Evolutionary conservation across 2,888 invertebrate genomes (phyloP), one percentile per base, ranked within the genome.

Genomic region (Marasmarcha lunaedactyla): DNA sequence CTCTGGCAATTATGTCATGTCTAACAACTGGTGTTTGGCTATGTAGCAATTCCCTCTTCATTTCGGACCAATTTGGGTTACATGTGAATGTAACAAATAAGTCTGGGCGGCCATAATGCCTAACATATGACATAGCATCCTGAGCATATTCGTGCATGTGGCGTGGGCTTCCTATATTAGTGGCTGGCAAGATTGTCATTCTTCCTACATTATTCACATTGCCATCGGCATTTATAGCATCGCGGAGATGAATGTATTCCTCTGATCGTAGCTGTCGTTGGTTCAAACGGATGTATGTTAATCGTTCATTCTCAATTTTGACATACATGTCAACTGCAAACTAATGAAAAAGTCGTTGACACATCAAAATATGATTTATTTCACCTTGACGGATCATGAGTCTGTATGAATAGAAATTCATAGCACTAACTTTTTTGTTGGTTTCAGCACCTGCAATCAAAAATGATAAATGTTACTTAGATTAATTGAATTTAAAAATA

Each of bases 141-240:
- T 42, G 39, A 5, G 42, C 35, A 35, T 39, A 39, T 36, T 42
- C 38, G 15, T 42, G 41, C 14, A 41, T 14, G 25, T 41, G 33
- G 5, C 41, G 26, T 9, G 41, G 41, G 14, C 41, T 41, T 15
- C 15, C 15, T 3, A 39, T 13, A 25, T 14, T 20, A 11, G 39
- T 47, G 7, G 51, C 35, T 14, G 55, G 52, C 1, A 55, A 39
- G 41, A 53, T 50, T 30, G 43, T 40, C 33, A 44, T 34, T 34
- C 38, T 34, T 34, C 54, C 55, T 11, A 51, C 13, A 37, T 48
- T 39, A 27, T 41, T 39, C 40, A 37, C 27, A 39, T 47, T 44
- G n/a, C n/a, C n/a, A n/a, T n/a, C n/a, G n/a, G n/a, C n/a, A n/a
- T n/a, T n/a, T n/a, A n/a, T n/a, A n/a, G 48, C 46, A 42, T 51